Base-by-base conservation (phyloP, 2,797 vertebrate genomes). In the Coregonus sp. region DNA sequence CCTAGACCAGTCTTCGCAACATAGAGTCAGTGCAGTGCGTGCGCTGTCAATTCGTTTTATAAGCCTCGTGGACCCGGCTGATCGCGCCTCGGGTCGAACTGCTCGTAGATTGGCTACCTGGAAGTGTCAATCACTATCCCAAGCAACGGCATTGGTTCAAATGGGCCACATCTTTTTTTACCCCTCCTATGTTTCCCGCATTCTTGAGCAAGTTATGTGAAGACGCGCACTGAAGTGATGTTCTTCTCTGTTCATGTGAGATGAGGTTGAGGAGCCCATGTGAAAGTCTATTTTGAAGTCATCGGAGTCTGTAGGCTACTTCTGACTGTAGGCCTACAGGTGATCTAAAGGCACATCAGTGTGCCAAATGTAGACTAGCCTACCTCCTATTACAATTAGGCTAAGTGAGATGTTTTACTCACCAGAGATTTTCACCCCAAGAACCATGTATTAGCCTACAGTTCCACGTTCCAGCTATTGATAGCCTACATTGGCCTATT, bases 111-210 rank as follows among this genome's bases (percentile, higher is more conserved):
- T 95, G 95, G 95, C 56, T 67, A 35, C 7, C 11, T 4, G 16
- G 0, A 6, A 9, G 70, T 75, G 94, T 92, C 95, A 82, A 82
- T 94, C 94, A 87, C 67, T 52, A 7, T 14, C 37, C 9, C 1
- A 73, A 20, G 79, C 75, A 33, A 78, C 33, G 70, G 75, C 69
- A 94, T 92, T 93, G 95, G 93, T 6, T 67, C 9, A 52, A 31
- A 18, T 2, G 37, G 3, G 33, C 0, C 20, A 25, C 40, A 78
- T 0, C 7, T 70, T 73, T 35, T 15, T 72, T 79, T 50, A 76
- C 51, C 79, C 80, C 82, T 37, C 40, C 79, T 75, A 81, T 77
- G 76, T 72, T 92, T 93, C 94, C 93, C 93, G 95, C 89, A 83
- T 83, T 89, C 37, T 1, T 72, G 86, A 82, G 84, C 40, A 90